phyloP scores from a whole-genome alignment of 2,113 vertebrate genomes.

The Phoenicopterus ruber region DNA sequence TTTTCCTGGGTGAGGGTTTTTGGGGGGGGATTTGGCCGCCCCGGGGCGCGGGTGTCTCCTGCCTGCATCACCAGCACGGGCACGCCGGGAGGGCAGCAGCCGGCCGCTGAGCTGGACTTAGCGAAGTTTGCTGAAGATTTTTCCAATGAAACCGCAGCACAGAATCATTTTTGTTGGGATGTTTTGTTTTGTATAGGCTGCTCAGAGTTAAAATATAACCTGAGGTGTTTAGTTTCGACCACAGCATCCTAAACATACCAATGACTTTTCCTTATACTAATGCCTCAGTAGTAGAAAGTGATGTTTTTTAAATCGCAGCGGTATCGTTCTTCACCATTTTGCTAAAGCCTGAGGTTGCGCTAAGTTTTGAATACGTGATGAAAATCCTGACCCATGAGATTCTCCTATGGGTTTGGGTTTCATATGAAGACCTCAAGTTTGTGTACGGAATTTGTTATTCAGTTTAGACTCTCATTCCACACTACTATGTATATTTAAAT shows the following conservation, averaged over 20 bases:
- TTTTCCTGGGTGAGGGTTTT: background rate
- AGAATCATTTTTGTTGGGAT: background rate
- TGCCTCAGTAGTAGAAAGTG: background rate
- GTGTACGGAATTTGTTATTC: background rate
- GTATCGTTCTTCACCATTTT: background rate
- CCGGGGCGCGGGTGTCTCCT: background rate
- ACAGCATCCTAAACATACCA: background rate
- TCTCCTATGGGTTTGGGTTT: background rate
- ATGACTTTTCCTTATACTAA: background rate
- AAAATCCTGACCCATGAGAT: background rate
- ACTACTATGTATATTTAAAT: background rate
- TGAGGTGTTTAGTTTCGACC: background rate
- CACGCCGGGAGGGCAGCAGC: background rate
- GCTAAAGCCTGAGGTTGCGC: background rate
- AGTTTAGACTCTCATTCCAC: background rate
- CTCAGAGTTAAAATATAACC: background rate
- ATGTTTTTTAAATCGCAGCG: background rate
- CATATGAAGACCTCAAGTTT: background rate
- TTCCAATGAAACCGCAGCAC: background rate
- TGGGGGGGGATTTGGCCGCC: fast-evolving
- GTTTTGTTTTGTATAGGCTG: background rate
- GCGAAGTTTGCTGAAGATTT: background rate
- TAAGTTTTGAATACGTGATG: background rate
- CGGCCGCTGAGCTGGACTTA: fast-evolving
- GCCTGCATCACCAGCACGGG: fast-evolving